A percentile compares a stretch with the other conserved stretches of the same genome.
These are phyloP conservation scores for Alca torda DNA, from an alignment of 2,797 vertebrate species.

Conservation along the genomic window DNA sequence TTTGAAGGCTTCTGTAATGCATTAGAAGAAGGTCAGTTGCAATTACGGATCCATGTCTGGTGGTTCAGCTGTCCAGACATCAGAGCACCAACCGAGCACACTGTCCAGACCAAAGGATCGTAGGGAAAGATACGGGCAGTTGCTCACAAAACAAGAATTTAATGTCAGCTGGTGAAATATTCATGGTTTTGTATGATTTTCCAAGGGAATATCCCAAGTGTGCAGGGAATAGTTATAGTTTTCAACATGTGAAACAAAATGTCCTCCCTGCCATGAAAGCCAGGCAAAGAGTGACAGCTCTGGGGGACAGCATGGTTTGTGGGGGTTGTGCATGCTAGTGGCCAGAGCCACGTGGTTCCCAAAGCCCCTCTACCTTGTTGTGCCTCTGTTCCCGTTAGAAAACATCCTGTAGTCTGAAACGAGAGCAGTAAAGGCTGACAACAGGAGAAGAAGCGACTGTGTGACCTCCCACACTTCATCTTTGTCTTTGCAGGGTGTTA, in stretches of 20 bases:
- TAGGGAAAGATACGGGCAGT: fast-evolving
- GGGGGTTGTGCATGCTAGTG: fast-evolving
- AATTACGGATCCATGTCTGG: neutral
- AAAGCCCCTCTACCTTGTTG: neutral
- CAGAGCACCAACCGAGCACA: neutral
- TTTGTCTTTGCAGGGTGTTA: conserved; percentile 84
- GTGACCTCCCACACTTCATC: neutral
- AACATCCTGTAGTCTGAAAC: neutral
- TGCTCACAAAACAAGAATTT: neutral
- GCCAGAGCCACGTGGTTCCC: neutral
- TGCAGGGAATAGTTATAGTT: neutral
- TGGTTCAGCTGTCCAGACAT: neutral
- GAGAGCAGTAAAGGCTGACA: neutral
- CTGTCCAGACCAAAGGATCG: neutral
- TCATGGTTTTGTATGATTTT: neutral
- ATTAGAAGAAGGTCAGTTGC: neutral
- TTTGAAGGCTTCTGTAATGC: neutral
- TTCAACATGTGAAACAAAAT: neutral
- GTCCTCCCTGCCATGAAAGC: neutral
- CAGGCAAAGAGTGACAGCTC: neutral
- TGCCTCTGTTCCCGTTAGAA: neutral
- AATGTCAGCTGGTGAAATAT: neutral
- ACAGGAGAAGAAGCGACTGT: fast-evolving
- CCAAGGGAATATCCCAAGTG: neutral
- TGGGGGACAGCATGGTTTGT: neutral